Conservation (phyloP, 2,113 vertebrate species). For the Catharus minimus region DNA sequence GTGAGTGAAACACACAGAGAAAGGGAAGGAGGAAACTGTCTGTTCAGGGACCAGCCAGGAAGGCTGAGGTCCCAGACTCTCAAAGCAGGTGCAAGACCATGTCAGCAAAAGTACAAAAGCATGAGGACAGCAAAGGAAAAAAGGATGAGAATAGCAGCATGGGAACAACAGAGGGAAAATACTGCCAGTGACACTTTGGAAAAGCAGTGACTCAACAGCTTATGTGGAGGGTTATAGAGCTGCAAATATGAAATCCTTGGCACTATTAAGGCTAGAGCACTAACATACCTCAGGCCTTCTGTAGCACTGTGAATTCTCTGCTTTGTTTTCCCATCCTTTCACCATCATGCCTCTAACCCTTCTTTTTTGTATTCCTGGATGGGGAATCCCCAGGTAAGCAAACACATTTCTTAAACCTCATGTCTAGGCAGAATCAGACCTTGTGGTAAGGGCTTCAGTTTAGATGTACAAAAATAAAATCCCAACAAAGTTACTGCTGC, state of each 20-base stretch:
- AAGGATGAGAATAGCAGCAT: background rate
- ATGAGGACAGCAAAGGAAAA: background rate
- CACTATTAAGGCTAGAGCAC: background rate
- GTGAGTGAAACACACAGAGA: background rate
- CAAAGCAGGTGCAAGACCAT: background rate
- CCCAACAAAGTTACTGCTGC: background rate
- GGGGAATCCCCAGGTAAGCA: background rate
- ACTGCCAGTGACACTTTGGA: background rate
- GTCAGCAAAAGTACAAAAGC: background rate
- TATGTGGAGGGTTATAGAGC: background rate
- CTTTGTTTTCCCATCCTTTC: background rate
- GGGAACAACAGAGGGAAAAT: background rate
- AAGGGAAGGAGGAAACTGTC: background rate
- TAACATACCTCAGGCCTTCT: background rate
- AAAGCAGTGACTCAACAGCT: background rate
- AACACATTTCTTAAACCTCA: background rate
- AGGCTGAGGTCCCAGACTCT: background rate
- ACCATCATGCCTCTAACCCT: background rate
- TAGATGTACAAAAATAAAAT: background rate
- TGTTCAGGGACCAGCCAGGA: background rate
- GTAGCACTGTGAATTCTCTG: background rate
- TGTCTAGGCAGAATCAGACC: background rate
- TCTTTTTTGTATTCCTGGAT: background rate
- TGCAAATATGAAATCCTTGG: background rate
- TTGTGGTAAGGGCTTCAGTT: background rate